Evolutionary conservation across 2,113 vertebrate genomes (phyloP).

Genomic region (Dicentrarchus labrax): DNA sequence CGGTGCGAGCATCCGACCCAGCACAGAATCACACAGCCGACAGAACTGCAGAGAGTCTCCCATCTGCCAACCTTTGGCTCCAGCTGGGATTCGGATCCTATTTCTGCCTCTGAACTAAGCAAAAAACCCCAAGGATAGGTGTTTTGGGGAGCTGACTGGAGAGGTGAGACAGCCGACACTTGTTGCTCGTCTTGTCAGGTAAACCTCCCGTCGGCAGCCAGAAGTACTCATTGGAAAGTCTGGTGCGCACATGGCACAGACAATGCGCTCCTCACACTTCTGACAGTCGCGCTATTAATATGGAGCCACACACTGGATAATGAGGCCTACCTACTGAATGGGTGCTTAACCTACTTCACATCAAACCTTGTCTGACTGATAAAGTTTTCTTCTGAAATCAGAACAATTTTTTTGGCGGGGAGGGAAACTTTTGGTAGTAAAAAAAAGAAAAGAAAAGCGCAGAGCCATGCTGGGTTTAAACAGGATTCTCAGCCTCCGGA

Average conservation of each 20-base stretch:
- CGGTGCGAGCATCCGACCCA: constrained; percentile 67
- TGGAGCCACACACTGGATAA: constrained; percentile 62
- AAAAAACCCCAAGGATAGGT: constrained; percentile 29
- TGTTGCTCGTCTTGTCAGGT: constrained; percentile 63
- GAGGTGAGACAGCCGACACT: constrained; percentile 39
- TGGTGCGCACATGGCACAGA: constrained; percentile 80
- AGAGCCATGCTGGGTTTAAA: constrained; percentile 84
- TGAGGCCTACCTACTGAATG: constrained; percentile 36
- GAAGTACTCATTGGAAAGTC: constrained; percentile 32
- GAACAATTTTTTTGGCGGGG: not conserved
- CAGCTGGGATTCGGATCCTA: constrained; percentile 20
- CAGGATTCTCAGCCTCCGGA: constrained; percentile 80
- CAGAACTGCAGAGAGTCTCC: constrained; percentile 23
- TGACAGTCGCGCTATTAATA: constrained; percentile 66
- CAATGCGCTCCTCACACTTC: constrained; percentile 59
- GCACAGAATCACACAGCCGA: constrained; percentile 48
- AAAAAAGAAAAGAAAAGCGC: not conserved
- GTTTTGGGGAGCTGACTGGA: not conserved
- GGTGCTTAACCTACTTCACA: constrained; percentile 2
- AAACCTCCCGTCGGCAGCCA: constrained; percentile 44
- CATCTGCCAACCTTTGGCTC: constrained; percentile 14
- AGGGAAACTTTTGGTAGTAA: too few relatives aligned
- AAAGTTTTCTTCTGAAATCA: constrained; percentile 6
- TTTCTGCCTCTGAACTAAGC: not conserved
- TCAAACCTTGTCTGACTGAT: not conserved